Evolutionary conservation across 2,797 vertebrate species (phyloP), one percentile per base, ranked within the genome.

Genomic region (Odontamblyopus lacepedii): DNA sequence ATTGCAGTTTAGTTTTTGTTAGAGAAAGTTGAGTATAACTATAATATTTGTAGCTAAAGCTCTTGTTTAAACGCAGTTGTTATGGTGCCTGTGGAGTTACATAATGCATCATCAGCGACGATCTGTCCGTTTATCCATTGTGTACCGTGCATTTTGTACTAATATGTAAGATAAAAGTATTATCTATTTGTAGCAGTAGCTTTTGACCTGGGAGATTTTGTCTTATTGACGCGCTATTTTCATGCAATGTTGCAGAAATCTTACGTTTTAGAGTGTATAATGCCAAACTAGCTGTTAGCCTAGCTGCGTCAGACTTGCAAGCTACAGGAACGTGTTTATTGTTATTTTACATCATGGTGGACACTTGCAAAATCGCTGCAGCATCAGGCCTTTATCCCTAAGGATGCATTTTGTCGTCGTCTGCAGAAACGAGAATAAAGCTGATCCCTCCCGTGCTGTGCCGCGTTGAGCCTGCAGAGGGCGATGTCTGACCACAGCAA

Each of bases 401-500:
- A 83, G 74, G 50, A 78, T 72, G 69, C 65, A 9, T 85, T 88
- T 56, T 90, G 80, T 91, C 78, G 72, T 87, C 80, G 79, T 87
- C 56, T 84, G 90, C 88, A 93, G 88, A 85, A 79, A 68, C 5
- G 69, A 35, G 44, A 64, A 29, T 15, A 63, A 60, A 70, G 75
- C 78, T 71, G 74, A 83, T 48, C 80, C 79, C 83, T 81, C 72
- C 76, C 26, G 75, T 85, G 86, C 87, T 80, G 90, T 90, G 83
- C 89, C 83, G 56, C 61, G 15, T 72, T 66, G 67, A 86, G 83
- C 88, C 92, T 88, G 82, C 38, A 82, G 91, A 72, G 88, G 90
- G 85, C 85, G 71, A 98, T 98, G 97, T 95, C 95, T 5, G 95
- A 96, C 88, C 88, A 93, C 81, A 90, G 89, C 63, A 88, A 87